Evolutionary conservation across 2,797 vertebrate species (phyloP), one percentile per base, ranked within the genome.

Genomic region (Lagocephalus sceleratus): DNA sequence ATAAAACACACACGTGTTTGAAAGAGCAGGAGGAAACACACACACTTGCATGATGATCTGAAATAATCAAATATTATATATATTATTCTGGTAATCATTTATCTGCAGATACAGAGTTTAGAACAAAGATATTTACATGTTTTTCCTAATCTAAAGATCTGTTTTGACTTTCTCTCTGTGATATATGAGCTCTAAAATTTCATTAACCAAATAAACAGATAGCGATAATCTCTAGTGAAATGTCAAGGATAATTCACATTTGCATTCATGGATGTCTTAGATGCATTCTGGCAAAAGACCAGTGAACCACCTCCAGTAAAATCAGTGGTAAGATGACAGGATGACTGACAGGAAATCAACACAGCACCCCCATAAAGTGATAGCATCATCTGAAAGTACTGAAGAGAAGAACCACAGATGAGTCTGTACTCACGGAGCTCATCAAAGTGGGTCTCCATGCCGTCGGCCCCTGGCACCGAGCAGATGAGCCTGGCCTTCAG

Each of bases 401-500:
- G 19, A 17, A 55, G 42, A 19, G 22, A 40, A 6, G 6, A 53
- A 46, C n/a, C 38, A 0, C 47, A 57, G 45, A 25, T 11, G 6
- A 19, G 38, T 38, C n/a, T 59, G 21, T 39, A 92, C 97, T 94
- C 85, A 99, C 97, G 92, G 60, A 99, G 94, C 81, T 99, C 97
- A 0, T 99, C 95, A 0, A 99, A 99, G 79, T 99, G 95, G 0
- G 97, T 99, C 85, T 99, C 97, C 1, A 98, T 97, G 48, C 96
- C 95, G 0, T 99, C 97, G 0, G 91, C 91, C 9, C 96, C 95
- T 0, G 96, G 95, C 65, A 99, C 97, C 0, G 97, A 99, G 85
- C 97, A 99, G 82, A 98, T 94, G 0, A 99, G 94, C 19, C 97
- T 89, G 0, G 96, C 97, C 81, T 99, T 99, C 75, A 99, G 90